A percentile compares a stretch with the other conserved stretches of the same genome.
phyloP scores from a whole-genome alignment of 2,113 vertebrate species.

The Podarcis muralis region DNA sequence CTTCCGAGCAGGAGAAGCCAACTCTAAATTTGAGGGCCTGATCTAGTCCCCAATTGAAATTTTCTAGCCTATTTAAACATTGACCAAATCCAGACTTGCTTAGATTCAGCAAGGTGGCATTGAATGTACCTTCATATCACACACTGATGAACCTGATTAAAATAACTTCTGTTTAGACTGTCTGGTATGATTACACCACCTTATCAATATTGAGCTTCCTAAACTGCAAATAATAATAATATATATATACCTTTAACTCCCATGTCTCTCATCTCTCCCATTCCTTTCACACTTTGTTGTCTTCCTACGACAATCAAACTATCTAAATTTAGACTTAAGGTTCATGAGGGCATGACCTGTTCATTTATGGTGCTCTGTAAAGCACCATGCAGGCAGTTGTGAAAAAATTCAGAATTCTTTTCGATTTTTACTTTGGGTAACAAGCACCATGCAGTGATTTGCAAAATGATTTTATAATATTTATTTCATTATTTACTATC shows the following conservation, averaged over 20 bases:
- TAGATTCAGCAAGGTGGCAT: no score
- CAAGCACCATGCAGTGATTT: not conserved
- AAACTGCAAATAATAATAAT: not conserved
- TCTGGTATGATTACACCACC: not conserved
- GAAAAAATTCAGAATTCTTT: not conserved
- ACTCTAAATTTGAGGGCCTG: no score
- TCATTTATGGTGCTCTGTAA: not conserved
- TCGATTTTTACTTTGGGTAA: not conserved
- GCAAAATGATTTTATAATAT: slow-evolving; percentile 3
- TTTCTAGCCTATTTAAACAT: no score
- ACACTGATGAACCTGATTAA: not conserved
- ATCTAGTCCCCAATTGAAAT: no score
- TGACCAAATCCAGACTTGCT: no score
- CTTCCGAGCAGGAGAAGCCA: no score
- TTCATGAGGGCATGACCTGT: not conserved
- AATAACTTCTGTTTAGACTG: not conserved
- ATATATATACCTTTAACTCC: not conserved
- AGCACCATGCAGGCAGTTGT: not conserved
- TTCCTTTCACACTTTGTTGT: not conserved
- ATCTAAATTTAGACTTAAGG: not conserved
- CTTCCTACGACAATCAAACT: not conserved
- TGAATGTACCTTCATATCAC: no score
- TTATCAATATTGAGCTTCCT: not conserved
- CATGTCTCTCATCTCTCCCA: not conserved
- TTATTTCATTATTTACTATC: not conserved